Evolutionary conservation across 2,113 vertebrate species (phyloP), one percentile per base, ranked within the genome.

Genomic region (Equus quagga): DNA sequence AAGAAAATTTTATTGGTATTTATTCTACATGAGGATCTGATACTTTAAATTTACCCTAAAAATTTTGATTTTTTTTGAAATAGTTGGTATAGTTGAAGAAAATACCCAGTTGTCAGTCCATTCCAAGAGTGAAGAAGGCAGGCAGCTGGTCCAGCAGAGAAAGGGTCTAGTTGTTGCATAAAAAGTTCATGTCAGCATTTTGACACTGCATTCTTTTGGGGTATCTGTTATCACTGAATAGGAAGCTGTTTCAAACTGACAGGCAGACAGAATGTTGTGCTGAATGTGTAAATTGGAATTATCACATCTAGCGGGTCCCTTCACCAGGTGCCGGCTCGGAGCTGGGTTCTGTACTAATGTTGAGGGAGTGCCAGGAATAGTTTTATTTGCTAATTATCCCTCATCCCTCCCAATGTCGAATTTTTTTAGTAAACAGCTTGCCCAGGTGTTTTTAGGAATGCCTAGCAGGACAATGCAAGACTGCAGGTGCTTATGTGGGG

Each of bases 201-300:
- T 88, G 88, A 95, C 98, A 95, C 96, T 97, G 97, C 98, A 94
- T 98, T 98, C 98, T 99, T 98, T 97, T 90, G 97, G 98, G 98
- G 97, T 99, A 98, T 99, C 98, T 98, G 98, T 99, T 99, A 98
- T 98, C 98, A 98, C 98, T 98, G 98, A 98, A 97, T 98, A 98
- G 97, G 97, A 98, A 98, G 98, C 98, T 98, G 98, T 99, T 99
- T 98, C 98, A 96, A 97, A 98, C 98, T 99, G 98, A 99, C 98
- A 98, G 98, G 98, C 98, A 98, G 99, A 99, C 98, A 99, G 98
- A 99, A 98, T 98, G 98, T 98, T 98, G 97, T 98, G 99, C 99
- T 98, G 98, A 99, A 99, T 99, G 99, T 99, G 98, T 99, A 98
- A 99, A 99, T 98, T 98, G 98, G 98, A 99, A 98, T 98, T 98